These are phyloP conservation scores for Adineta ricciae DNA, from an alignment of 2,888 invertebrate species.

Conservation along the genomic window DNA sequence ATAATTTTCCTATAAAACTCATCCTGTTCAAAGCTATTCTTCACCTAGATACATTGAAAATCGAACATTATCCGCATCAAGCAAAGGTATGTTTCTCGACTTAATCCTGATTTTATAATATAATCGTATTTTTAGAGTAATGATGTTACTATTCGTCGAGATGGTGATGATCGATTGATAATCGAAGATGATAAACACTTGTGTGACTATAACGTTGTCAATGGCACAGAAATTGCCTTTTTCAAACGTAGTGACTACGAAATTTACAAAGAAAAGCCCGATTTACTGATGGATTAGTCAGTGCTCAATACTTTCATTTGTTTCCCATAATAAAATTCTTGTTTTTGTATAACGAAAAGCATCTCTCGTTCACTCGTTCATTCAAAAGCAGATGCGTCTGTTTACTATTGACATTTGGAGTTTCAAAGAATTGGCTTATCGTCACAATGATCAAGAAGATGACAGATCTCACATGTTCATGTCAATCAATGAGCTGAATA, in stretches of 20 bases:
- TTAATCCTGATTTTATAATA: not conserved
- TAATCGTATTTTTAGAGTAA: conserved; percentile 42
- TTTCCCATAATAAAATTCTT: not conserved
- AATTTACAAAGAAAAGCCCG: conserved; percentile 38
- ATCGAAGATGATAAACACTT: conserved; percentile 38
- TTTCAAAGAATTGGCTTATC: not conserved
- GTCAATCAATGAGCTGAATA: not conserved
- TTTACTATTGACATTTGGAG: not conserved
- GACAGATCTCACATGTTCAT: not conserved
- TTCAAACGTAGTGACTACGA: conserved; percentile 43
- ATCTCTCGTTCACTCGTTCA: too few species aligned
- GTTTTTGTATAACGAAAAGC: too few species aligned
- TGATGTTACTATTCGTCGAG: conserved; percentile 45
- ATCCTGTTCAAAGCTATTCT: not conserved
- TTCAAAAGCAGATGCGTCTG: too few species aligned
- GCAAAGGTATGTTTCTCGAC: conserved; percentile 39
- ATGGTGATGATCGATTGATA: conserved; percentile 42
- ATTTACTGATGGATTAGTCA: conserved; percentile 23
- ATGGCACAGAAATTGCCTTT: conserved; percentile 48
- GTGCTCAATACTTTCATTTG: not conserved
- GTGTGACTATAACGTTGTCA: conserved; percentile 39
- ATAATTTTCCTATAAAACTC: conserved; percentile 16
- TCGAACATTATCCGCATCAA: conserved; percentile 44
- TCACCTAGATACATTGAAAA: conserved; percentile 43
- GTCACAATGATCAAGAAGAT: not conserved